Evolutionary conservation across 2,797 vertebrate genomes (phyloP).

Genomic region (Sylvilagus floridanus): DNA sequence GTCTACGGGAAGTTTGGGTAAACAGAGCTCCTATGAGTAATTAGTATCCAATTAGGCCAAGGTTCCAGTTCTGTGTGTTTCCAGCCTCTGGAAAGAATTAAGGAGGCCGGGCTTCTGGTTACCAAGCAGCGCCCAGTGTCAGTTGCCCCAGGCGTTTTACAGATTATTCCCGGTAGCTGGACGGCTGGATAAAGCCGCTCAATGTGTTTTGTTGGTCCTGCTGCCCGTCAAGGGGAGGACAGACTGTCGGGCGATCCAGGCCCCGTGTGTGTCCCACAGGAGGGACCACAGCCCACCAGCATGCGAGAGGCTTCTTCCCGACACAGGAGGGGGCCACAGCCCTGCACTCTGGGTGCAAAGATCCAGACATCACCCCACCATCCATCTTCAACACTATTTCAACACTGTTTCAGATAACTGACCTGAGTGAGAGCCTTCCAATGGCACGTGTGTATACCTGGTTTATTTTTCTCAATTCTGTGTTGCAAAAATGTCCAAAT

Average conservation of each 20-base stretch:
- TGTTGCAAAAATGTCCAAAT: background rate
- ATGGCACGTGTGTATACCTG: background rate
- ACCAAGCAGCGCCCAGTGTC: background rate
- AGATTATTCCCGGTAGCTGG: background rate
- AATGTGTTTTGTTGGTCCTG: background rate
- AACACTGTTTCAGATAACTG: background rate
- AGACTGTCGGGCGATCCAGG: background rate
- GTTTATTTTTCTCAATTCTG: background rate
- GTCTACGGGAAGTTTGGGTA: constrained; percentile 61
- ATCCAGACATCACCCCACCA: background rate
- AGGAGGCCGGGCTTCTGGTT: constrained; percentile 59
- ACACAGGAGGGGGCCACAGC: background rate
- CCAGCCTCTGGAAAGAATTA: constrained; percentile 57
- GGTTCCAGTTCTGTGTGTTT: constrained; percentile 14
- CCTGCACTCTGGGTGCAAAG: background rate
- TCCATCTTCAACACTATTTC: too few species aligned
- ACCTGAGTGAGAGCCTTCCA: background rate
- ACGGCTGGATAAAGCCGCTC: background rate
- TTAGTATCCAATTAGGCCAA: constrained; percentile 65
- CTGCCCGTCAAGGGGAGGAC: background rate
- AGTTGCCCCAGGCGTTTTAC: fast-evolving
- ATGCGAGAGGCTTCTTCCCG: background rate
- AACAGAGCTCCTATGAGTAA: constrained; percentile 72
- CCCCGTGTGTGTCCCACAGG: background rate
- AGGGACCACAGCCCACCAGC: background rate